Evolutionary conservation across 2,113 vertebrate genomes (phyloP).

Genomic region (Pygoscelis antarcticus): DNA sequence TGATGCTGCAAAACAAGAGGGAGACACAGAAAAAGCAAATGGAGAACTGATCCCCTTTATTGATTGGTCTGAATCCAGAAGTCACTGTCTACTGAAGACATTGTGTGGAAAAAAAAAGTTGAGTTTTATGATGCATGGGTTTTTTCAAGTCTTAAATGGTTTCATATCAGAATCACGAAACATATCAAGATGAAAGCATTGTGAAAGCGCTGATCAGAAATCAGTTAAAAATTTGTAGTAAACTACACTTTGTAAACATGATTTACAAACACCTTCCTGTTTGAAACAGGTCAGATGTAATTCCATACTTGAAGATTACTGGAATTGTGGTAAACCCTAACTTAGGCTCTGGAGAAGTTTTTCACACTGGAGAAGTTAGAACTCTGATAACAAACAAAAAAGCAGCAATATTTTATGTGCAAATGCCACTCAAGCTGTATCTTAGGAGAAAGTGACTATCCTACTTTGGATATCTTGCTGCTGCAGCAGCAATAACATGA

Average conservation of each 20-base stretch:
- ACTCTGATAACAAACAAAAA: background rate
- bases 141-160: constrained; percentile 84
- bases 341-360: constrained; percentile 59
- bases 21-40: constrained; percentile 64
- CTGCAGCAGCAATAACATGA: constrained; percentile 41
- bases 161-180: constrained; percentile 59
- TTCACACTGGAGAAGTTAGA: constrained; percentile 14
- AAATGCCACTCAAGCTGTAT: constrained; percentile 41
- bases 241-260: constrained; percentile 37
- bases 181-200: constrained; percentile 59
- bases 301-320: constrained; percentile 35
- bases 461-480: constrained; percentile 22
- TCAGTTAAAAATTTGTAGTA: constrained; percentile 50
- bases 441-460: constrained; percentile 22
- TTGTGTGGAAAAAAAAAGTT: constrained; percentile 76
- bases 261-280: constrained; percentile 57
- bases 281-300: constrained; percentile 54
- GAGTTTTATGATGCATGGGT: constrained; percentile 77
- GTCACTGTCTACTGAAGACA: constrained; percentile 85
- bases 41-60: constrained; percentile 88
- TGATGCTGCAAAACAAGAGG: constrained; percentile 66
- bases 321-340: constrained; percentile 53
- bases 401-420: constrained; percentile 46
- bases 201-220: constrained; percentile 51
- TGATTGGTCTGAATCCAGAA: constrained; percentile 86